phyloP scores from a whole-genome alignment of 2,888 invertebrate species.

The Meiosimyza decipiens region DNA sequence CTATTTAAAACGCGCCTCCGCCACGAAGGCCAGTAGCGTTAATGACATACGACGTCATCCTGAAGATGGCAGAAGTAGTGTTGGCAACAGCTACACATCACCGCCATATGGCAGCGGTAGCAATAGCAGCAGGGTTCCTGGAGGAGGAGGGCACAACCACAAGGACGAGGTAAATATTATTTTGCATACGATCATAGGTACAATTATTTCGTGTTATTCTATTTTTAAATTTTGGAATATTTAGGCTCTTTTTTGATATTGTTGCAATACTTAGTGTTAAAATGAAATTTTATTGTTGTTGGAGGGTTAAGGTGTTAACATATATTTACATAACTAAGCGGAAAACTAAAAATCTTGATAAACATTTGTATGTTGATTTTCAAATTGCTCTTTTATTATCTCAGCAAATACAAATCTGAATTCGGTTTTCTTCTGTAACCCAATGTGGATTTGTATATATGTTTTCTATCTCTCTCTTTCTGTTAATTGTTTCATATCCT shows the following conservation, averaged over 20 bases:
- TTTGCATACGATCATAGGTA: constrained; percentile 5
- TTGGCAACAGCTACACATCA: constrained; percentile 23
- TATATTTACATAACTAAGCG: too few species aligned
- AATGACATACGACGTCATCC: constrained; percentile 7
- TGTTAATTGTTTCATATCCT: too few species aligned
- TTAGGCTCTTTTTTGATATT: background rate
- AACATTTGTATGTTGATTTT: too few species aligned
- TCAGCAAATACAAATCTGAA: too few species aligned
- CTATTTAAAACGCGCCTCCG: constrained; percentile 24
- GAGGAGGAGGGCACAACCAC: constrained; percentile 28
- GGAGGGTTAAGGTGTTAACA: too few species aligned
- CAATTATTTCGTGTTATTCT: constrained; percentile 6
- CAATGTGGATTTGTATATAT: too few species aligned
- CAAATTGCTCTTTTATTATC: too few species aligned
- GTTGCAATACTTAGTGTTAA: background rate
- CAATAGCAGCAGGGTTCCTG: background rate
- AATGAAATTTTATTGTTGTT: too few species aligned
- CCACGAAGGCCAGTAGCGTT: too few species aligned
- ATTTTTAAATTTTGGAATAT: constrained; percentile 23
- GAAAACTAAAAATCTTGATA: too few species aligned
- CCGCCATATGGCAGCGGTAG: constrained; percentile 26
- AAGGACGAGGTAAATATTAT: constrained; percentile 46
- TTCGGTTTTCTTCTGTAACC: too few species aligned
- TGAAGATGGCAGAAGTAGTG: constrained; percentile 13
- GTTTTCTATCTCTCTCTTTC: too few species aligned